A percentile compares a stretch with the other conserved stretches of the same genome.
These are phyloP conservation scores for Maccullochella peelii DNA, from an alignment of 2,113 vertebrate species.

Conservation along the genomic window DNA sequence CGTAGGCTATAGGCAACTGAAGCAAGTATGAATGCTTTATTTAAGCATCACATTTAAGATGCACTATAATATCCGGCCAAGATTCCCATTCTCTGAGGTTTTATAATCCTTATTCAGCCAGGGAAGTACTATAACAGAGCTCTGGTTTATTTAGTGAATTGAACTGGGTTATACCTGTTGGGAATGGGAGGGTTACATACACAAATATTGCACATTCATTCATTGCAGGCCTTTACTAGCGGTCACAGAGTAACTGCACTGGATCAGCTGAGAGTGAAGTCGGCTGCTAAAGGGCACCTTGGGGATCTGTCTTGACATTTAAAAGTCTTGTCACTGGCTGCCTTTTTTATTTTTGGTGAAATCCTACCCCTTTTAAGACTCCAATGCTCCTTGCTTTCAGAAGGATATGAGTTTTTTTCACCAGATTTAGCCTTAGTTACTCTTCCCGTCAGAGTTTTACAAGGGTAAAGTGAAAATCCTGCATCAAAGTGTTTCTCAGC, in stretches of 20 bases:
- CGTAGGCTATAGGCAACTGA: background rate
- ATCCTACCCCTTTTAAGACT: conserved; percentile 4
- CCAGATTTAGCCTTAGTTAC: conserved; percentile 30
- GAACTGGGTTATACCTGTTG: background rate
- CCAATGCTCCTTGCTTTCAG: conserved; percentile 10
- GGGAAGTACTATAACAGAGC: background rate
- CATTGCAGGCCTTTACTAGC: background rate
- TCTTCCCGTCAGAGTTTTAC: conserved; percentile 26
- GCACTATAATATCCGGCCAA: background rate
- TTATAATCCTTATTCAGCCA: background rate
- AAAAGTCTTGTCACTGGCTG: conserved; percentile 34
- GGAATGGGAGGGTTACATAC: background rate
- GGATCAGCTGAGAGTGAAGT: conserved; percentile 11
- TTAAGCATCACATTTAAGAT: conserved; percentile 5
- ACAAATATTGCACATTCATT: conserved; percentile 11
- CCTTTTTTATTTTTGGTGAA: conserved; percentile 46
- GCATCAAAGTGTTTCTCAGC: conserved; percentile 64
- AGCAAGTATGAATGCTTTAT: background rate
- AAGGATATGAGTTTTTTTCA: background rate
- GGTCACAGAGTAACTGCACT: conserved; percentile 9
- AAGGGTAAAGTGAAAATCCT: conserved; percentile 54
- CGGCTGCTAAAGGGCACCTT: conserved; percentile 29
- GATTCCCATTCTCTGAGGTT: background rate
- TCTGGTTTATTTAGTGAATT: conserved; percentile 2
- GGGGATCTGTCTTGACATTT: conserved; percentile 34